A percentile compares a stretch with the other conserved stretches of the same genome.
phyloP scores from a whole-genome alignment of 2,888 invertebrate species.

The Bembecia ichneumoniformis region DNA sequence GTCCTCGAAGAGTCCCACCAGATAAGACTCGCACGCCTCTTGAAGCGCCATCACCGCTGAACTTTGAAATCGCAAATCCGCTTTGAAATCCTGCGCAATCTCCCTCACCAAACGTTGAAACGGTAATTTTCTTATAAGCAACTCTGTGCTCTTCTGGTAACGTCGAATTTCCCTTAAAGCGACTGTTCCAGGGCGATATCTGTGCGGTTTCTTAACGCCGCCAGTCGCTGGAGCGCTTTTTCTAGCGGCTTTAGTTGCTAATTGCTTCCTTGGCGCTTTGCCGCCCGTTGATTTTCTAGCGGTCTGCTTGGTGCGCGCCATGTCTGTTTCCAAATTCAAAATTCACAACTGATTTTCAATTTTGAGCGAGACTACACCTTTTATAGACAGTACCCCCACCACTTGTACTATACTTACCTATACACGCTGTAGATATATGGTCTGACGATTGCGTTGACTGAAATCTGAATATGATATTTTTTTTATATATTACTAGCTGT shows the following conservation, averaged over 20 bases:
- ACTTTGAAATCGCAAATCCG: constrained; percentile 79
- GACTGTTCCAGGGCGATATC: constrained; percentile 78
- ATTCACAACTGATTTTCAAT: neutral
- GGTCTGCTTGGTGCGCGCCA: constrained; percentile 84
- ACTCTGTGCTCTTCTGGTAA: constrained; percentile 82
- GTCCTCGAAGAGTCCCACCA: constrained; percentile 81
- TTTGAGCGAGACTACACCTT: no score
- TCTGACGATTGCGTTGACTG: no score
- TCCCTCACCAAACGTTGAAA: constrained; percentile 81
- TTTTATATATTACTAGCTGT: no score
- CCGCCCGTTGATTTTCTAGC: constrained; percentile 82
- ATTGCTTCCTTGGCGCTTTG: constrained; percentile 80
- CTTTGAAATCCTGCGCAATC: constrained; percentile 82
- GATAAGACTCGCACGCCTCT: constrained; percentile 73
- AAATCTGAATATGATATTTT: no score
- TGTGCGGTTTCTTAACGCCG: constrained; percentile 81
- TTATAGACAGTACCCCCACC: no score
- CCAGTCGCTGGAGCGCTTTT: constrained; percentile 82
- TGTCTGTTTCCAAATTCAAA: constrained; percentile 17
- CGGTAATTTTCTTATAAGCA: constrained; percentile 79
- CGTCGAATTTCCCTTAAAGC: constrained; percentile 80
- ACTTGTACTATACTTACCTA: no score
- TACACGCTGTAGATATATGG: no score
- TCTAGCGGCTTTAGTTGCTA: constrained; percentile 80
- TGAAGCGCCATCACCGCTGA: constrained; percentile 80